A percentile compares a stretch with the other conserved stretches of the same genome.
Conservation (phyloP, 2,113 vertebrate genomes). For the Delphinapterus leucas region DNA sequence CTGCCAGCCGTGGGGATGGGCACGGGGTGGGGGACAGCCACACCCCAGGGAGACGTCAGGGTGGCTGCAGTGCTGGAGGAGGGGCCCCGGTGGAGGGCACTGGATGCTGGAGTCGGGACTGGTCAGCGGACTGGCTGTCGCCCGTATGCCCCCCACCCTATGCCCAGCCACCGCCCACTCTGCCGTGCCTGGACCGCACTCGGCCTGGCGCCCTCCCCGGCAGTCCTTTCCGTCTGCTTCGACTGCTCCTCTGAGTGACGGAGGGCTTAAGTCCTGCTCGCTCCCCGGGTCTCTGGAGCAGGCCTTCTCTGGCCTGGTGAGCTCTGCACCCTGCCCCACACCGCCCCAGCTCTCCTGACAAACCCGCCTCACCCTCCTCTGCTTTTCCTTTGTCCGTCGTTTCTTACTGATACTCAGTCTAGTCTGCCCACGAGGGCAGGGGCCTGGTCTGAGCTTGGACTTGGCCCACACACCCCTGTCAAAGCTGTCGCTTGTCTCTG, state of each 20-base stretch:
- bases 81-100: not conserved
- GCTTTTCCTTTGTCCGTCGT: too few relatives aligned
- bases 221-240: not conserved
- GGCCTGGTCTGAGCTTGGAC: not conserved
- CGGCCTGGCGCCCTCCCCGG: too few relatives aligned
- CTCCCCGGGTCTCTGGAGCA: accelerated
- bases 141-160: accelerated
- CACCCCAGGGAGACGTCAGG: accelerated
- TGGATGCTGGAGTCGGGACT: accelerated
- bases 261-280: accelerated
- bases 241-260: accelerated
- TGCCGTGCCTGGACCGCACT: accelerated
- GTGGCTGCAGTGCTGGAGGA: accelerated
- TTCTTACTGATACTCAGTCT: accelerated
- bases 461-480: not conserved
- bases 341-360: accelerated
- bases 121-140: not conserved
- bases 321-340: accelerated
- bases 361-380: too few relatives aligned
- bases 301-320: not conserved
- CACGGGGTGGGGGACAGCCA: accelerated
- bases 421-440: not conserved
- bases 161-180: accelerated
- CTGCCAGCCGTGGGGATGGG: not conserved
- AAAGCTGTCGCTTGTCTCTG: accelerated